Conservation (phyloP, 2,113 vertebrate species). For the Anas platyrhynchos region DNA sequence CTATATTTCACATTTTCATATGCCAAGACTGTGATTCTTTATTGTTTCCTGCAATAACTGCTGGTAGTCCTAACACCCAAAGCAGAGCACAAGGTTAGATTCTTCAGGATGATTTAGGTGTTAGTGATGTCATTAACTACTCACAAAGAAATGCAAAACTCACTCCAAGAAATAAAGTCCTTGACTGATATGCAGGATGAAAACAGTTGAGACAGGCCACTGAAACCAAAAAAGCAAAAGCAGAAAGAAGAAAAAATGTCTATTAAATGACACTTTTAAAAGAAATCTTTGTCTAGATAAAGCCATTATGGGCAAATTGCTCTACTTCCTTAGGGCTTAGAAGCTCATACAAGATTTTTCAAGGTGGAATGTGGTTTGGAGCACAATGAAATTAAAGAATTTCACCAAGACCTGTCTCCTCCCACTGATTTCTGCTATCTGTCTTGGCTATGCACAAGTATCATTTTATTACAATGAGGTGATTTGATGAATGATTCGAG, state of each 20-base stretch:
- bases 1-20: neutral
- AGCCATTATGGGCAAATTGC: neutral
- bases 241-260: neutral
- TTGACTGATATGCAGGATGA: neutral
- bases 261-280: neutral
- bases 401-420: neutral
- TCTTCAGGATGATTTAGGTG: neutral
- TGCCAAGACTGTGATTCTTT: neutral
- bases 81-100: neutral
- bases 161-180: neutral
- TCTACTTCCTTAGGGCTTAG: neutral
- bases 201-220: neutral
- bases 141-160: neutral
- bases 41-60: neutral
- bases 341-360: neutral
- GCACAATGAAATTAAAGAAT: neutral
- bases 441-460: neutral
- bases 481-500: neutral
- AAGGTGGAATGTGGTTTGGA: neutral
- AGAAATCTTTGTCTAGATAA: neutral
- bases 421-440: neutral
- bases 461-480: neutral
- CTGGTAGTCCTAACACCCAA: neutral
- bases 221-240: neutral
- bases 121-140: neutral